Evolutionary conservation across 2,797 vertebrate genomes (phyloP).

Genomic region (Lepilemur septentrionalis): DNA sequence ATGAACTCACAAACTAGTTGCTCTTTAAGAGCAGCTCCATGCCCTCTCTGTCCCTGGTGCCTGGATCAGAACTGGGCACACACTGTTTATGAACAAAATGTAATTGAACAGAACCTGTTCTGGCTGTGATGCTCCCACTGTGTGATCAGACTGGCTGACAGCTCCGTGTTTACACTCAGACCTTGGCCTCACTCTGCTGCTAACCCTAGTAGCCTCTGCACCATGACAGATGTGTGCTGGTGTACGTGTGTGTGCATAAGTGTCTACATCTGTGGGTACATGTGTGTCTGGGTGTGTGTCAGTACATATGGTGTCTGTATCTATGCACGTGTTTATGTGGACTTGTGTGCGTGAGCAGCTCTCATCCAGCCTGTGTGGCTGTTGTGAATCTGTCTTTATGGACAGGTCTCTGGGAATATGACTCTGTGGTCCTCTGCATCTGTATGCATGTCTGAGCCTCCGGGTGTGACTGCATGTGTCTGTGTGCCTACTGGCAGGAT

Average conservation of each 20-base stretch:
- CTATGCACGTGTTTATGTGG: background rate
- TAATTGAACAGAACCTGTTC: background rate
- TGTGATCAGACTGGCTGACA: slow-evolving; percentile 87
- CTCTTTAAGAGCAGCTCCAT: background rate
- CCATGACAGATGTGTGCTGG: background rate
- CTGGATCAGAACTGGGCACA: background rate
- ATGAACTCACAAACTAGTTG: background rate
- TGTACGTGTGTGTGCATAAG: background rate
- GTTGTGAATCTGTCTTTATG: slow-evolving; percentile 35
- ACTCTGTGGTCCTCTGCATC: background rate
- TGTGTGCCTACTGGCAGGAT: slow-evolving; percentile 6
- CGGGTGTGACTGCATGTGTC: background rate
- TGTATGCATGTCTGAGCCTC: slow-evolving; percentile 10
- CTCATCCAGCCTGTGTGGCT: background rate
- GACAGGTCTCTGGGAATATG: slow-evolving; percentile 1
- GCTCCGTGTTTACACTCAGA: slow-evolving; percentile 86
- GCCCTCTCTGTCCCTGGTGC: background rate
- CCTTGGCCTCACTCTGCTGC: background rate
- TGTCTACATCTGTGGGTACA: background rate
- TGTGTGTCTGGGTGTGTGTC: background rate
- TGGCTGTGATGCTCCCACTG: slow-evolving; percentile 71
- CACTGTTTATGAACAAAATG: background rate
- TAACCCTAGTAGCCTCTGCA: background rate
- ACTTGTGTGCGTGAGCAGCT: background rate
- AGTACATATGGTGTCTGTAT: background rate